A percentile compares a stretch with the other conserved stretches of the same genome.
Conservation (phyloP, 2,888 invertebrate species). For the Nemoura dubitans region DNA sequence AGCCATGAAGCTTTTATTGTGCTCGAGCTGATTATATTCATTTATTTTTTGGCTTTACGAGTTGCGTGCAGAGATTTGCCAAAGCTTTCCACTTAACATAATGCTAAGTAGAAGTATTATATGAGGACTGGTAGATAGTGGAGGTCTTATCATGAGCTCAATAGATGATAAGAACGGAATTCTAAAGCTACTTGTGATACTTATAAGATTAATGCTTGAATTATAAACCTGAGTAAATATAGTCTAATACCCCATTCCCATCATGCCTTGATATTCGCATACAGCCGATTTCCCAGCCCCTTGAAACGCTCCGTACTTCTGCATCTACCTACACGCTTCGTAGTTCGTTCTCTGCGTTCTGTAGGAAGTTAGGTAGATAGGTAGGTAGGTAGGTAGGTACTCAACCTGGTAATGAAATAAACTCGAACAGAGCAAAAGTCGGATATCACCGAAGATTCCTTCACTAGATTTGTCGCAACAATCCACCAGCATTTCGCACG, state of each 20-base stretch:
- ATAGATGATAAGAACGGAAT: constrained; percentile 40
- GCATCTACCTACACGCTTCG: background rate
- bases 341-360: background rate
- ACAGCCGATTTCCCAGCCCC: constrained; percentile 26
- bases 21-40: constrained; percentile 37
- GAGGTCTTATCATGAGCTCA: constrained; percentile 39
- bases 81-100: constrained; percentile 35
- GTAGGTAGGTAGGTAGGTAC: background rate
- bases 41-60: constrained; percentile 38
- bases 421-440: no score
- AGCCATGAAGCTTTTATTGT: constrained; percentile 14
- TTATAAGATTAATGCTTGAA: constrained; percentile 41
- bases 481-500: no score
- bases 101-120: constrained; percentile 33
- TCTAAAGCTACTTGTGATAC: constrained; percentile 43
- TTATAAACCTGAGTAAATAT: constrained; percentile 42
- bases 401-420: no score
- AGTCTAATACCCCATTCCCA: constrained; percentile 37
- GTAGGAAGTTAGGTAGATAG: no score
- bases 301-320: background rate
- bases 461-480: no score
- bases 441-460: no score
- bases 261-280: constrained; percentile 15
- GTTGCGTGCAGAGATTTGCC: constrained; percentile 24
- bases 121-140: constrained; percentile 1